Evolutionary conservation across 2,113 vertebrate species (phyloP).

Genomic region (Cryptotis parvus): DNA sequence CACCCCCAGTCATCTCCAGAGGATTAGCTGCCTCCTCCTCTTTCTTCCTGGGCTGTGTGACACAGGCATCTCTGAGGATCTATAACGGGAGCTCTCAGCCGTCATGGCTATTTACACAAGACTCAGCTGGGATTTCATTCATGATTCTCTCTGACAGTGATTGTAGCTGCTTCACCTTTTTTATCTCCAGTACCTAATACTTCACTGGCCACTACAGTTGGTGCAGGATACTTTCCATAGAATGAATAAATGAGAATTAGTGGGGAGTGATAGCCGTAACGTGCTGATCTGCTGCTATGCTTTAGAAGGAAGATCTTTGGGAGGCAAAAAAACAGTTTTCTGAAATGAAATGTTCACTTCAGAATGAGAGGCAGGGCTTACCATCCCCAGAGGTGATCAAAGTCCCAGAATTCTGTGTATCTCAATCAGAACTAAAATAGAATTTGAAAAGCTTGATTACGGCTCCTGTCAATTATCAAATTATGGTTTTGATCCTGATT

Average conservation of each 20-base stretch:
- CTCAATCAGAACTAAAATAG: conserved; percentile 29
- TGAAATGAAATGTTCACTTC: background rate
- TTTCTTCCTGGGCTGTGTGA: background rate
- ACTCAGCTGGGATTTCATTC: background rate
- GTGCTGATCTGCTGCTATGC: background rate
- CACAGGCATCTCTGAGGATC: too few relatives aligned
- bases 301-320: conserved; percentile 12
- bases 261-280: background rate
- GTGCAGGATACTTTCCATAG: background rate
- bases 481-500: conserved; percentile 54
- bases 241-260: background rate
- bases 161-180: background rate
- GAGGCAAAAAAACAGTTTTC: background rate
- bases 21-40: too few relatives aligned
- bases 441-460: conserved; percentile 46
- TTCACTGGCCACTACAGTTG: background rate
- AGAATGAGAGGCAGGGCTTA: background rate
- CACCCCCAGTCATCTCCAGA: background rate
- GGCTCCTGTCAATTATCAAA: conserved; percentile 50
- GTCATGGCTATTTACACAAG: background rate
- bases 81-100: background rate
- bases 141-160: background rate
- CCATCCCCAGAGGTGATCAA: background rate
- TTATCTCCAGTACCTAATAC: background rate
- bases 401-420: background rate